These are phyloP conservation scores for Motacilla tschutschensis DNA, from an alignment of 2,113 vertebrate genomes.

Conservation along the genomic window DNA sequence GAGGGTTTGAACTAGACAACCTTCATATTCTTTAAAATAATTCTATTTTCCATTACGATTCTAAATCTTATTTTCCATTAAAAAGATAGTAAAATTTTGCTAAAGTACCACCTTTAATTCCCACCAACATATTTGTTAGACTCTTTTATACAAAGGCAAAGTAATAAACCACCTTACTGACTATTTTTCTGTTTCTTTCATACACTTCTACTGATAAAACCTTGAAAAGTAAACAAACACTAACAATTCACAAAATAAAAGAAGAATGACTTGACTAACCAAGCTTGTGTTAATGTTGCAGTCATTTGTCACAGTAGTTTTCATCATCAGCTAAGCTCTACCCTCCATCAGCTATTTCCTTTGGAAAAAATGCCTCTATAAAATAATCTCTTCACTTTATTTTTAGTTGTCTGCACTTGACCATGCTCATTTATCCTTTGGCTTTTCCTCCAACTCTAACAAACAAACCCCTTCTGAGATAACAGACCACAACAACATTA, in stretches of 20 bases:
- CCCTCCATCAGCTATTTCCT: neutral
- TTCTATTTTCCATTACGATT: neutral
- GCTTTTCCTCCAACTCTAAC: neutral
- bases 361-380: neutral
- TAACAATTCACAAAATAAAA: neutral
- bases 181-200: neutral
- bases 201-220: neutral
- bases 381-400: conserved; percentile 3
- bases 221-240: neutral
- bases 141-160: neutral
- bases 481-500: neutral
- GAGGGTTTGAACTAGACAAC: neutral
- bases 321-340: neutral
- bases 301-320: neutral
- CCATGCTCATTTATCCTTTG: neutral
- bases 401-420: neutral
- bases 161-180: neutral
- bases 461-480: neutral
- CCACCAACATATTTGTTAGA: neutral
- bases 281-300: neutral
- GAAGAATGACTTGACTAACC: neutral
- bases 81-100: neutral
- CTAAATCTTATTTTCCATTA: neutral
- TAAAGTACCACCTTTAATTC: neutral
- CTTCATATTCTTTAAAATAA: neutral